phyloP scores from a whole-genome alignment of 2,888 invertebrate species.

The Tetanocera ferruginea region DNA sequence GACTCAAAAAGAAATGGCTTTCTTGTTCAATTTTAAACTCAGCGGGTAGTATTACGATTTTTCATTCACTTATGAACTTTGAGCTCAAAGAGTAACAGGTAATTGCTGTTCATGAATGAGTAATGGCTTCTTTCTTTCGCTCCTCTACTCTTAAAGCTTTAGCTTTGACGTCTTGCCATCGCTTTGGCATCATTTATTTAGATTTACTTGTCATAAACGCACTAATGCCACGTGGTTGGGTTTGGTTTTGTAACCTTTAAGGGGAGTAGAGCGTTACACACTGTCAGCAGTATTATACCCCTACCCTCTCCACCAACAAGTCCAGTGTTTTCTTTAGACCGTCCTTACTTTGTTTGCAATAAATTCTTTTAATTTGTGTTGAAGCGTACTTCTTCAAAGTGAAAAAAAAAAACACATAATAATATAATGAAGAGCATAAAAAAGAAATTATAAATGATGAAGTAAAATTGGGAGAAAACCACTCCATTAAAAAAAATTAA shows the following conservation, averaged over 20 bases:
- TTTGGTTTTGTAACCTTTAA: neutral
- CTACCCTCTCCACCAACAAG: neutral
- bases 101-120: neutral
- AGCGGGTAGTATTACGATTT: too few species aligned
- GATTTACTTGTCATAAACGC: neutral
- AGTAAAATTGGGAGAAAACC: constrained; percentile 33
- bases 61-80: neutral
- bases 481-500: constrained; percentile 46
- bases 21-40: too few species aligned
- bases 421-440: neutral
- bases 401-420: neutral
- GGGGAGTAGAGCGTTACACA: neutral
- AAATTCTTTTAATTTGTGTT: constrained; percentile 18
- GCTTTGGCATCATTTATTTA: neutral
- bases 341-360: neutral
- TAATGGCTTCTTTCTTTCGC: neutral
- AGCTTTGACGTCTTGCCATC: neutral
- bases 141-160: neutral
- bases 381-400: neutral
- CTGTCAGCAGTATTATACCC: neutral
- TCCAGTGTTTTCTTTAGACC: neutral
- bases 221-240: neutral
- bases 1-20: too few species aligned
- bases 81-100: neutral
- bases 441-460: neutral